Base-by-base conservation (phyloP, 2,888 invertebrate species). In the Endotricha flammealis region DNA sequence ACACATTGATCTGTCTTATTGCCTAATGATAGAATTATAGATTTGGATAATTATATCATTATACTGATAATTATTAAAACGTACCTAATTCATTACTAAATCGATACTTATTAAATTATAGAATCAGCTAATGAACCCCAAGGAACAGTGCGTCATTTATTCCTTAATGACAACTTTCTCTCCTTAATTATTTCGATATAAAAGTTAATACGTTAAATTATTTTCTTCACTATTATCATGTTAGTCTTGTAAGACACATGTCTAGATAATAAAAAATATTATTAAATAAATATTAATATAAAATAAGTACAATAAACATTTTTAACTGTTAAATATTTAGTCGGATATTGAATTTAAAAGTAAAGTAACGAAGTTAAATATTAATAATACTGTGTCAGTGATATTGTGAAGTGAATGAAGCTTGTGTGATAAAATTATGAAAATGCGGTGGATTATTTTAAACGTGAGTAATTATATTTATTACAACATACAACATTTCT, bases 61-160 rank as follows among this genome's bases (percentile, higher is more conserved):
- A n/a, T n/a, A n/a, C n/a, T n/a, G n/a, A n/a, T n/a, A n/a, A n/a
- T n/a, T n/a, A n/a, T n/a, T n/a, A n/a, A n/a, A n/a, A n/a, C n/a
- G n/a, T n/a, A n/a, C n/a, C n/a, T n/a, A n/a, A n/a, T n/a, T n/a
- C n/a, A n/a, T n/a, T 10, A 20, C 20, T 31, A 12, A 22, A 22
- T 31, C 20, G n/a, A 31, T 12, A 20, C 12, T 31, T 20, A 31
- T 20, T 31, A 11, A 31, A 22, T 31, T 8, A n/a, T n/a, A n/a
- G 10, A 20, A 31, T 31, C 22, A 31, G 30, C 5, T 31, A 31
- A 31, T 31, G 30, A 31, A n/a, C 9, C 12, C 22, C n/a, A 4
- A 17, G 12, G 10, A 6, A 10, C 12, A 24, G n/a, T 22, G 29
- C 9, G 13, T 29, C 29, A 29, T 29, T 29, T 16, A 6, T 5